Evolutionary conservation across 2,797 vertebrate species (phyloP), one percentile per base, ranked within the genome.

Genomic region (Heterohyrax brucei): DNA sequence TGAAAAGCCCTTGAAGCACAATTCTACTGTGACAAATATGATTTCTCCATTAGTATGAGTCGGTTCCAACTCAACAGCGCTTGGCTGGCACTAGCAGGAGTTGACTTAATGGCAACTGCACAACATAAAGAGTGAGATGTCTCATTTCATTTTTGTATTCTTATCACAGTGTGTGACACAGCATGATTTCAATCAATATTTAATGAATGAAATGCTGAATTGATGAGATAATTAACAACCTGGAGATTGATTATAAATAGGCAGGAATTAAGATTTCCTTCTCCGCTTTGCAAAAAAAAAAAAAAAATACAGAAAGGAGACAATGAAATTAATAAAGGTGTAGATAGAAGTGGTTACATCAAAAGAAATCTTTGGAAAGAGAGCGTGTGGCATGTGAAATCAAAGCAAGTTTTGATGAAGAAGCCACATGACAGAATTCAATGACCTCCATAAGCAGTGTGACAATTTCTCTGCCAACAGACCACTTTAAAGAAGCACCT

Each of bases 341-440:
- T 66, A 28, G 16, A 28, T 2, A 18, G 59, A 44, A 3, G 10
- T 4, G 14, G 18, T 30, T 24, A 46, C 56, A 79, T 64, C 68
- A 53, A 76, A 92, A 26, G 77, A 53, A 76, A 9, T 5, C 24
- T 86, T 93, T 50, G 80, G 86, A 59, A 87, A 81, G 59, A 30
- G 33, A 72, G 16, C 8, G 30, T 22, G 44, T 50, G 82, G n/a
- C 61, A 80, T 26, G 87, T 90, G n/a, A n/a, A 78, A 13, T 26
- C 59, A 53, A 3, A 53, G 24, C 21, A 61, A 0, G 59, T 53
- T 88, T 53, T 56, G 86, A 80, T 44, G 78, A 50, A 64, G 92
- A 76, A 79, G n/a, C 53, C 30, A 5, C 22, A 4, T 1, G 12
- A n/a, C 50, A 30, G 83, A 78, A 46, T n/a, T 59, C 48, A 48